phyloP scores from a whole-genome alignment of 1,140 invertebrate species.

The Drosophila sproati region DNA sequence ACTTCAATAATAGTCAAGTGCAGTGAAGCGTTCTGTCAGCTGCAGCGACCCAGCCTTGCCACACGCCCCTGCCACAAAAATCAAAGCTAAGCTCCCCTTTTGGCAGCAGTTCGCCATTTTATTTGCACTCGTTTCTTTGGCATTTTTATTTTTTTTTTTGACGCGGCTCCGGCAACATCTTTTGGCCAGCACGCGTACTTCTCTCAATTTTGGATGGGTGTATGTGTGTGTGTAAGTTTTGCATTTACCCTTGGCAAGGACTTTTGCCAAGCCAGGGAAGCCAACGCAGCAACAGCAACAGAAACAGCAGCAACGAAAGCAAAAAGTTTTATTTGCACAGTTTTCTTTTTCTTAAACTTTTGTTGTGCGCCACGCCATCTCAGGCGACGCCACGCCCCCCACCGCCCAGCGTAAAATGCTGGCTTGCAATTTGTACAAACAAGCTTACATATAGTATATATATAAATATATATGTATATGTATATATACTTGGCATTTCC shows the following conservation, averaged over 20 bases:
- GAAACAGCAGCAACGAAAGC: conserved; percentile 57
- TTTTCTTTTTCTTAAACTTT: conserved; percentile 83
- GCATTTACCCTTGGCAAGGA: conserved; percentile 83
- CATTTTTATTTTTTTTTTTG: conserved; percentile 61
- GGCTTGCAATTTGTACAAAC: conserved; percentile 79
- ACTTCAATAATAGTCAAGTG: conserved; percentile 83
- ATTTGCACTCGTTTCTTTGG: conserved; percentile 68
- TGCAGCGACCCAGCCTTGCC: conserved; percentile 45
- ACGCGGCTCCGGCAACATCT: conserved; percentile 65
- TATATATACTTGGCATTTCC: conserved; percentile 13
- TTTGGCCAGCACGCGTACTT: conserved; percentile 66
- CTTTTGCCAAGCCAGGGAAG: conserved; percentile 68
- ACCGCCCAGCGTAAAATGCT: conserved; percentile 60
- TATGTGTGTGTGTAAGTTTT: conserved; percentile 62
- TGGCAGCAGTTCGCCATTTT: conserved; percentile 60
- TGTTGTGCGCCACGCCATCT: conserved; percentile 52
- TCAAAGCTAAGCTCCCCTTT: conserved; percentile 23
- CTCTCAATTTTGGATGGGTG: conserved; percentile 41
- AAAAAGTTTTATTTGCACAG: conserved; percentile 83
- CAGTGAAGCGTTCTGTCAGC: conserved; percentile 77
- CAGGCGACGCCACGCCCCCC: not conserved
- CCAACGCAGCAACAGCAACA: conserved; percentile 40
- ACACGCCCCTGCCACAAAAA: conserved; percentile 23
- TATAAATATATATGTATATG: conserved; percentile 5
- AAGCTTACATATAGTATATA: conserved; percentile 49